These are phyloP conservation scores for Pachypeltis micranthus DNA, from an alignment of 1,140 invertebrate species.

Conservation along the genomic window DNA sequence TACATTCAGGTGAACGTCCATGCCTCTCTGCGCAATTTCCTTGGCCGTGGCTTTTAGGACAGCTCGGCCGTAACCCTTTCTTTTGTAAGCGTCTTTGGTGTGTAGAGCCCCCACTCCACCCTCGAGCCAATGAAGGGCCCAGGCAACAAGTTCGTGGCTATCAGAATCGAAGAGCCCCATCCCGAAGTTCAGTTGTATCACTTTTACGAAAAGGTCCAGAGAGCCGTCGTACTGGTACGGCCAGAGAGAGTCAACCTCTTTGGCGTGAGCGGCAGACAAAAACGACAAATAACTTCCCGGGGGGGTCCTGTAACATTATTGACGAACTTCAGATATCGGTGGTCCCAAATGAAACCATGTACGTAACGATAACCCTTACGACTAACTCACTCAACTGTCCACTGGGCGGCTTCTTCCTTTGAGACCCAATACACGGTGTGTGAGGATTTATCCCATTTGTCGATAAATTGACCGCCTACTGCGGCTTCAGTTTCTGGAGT, in stretches of 20 bases:
- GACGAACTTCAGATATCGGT: no score
- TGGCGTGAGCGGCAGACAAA: not conserved
- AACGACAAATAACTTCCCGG: not conserved
- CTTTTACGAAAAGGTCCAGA: not conserved
- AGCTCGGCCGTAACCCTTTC: not conserved
- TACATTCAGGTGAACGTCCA: not conserved
- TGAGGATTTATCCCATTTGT: no score
- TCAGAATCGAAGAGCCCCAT: not conserved
- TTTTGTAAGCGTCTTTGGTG: not conserved
- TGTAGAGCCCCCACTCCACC: not conserved
- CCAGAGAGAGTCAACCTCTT: not conserved
- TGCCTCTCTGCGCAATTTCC: not conserved
- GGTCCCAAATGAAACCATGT: no score
- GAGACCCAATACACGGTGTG: no score
- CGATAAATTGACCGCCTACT: no score
- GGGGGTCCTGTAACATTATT: not conserved
- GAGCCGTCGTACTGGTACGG: not conserved
- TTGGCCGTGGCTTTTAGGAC: not conserved
- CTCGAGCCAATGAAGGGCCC: not conserved
- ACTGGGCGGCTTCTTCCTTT: no score
- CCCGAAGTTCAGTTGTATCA: not conserved
- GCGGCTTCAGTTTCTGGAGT: no score
- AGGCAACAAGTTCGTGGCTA: not conserved
- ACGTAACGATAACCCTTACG: no score
- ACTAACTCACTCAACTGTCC: no score